These are phyloP conservation scores for Capromys pilorides DNA, from an alignment of 2,797 vertebrate species.

Conservation along the genomic window DNA sequence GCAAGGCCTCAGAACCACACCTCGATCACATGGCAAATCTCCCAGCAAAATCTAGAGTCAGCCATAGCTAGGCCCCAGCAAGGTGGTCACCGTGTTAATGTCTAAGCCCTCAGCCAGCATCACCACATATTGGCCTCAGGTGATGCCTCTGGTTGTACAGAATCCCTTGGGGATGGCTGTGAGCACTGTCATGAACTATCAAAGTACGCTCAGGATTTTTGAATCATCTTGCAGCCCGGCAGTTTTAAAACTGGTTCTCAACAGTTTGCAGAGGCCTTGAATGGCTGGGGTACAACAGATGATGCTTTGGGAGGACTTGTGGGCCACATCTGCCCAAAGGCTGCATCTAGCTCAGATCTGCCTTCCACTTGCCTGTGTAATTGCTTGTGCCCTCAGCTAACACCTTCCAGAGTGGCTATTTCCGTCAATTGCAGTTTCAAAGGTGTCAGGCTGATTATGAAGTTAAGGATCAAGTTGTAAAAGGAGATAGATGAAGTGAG, in stretches of 20 bases:
- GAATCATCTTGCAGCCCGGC: constrained; percentile 91
- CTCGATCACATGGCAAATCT: background rate
- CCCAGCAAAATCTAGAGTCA: background rate
- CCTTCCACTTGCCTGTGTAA: constrained; percentile 96
- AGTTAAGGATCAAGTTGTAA: constrained; percentile 85
- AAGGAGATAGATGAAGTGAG: constrained; percentile 85
- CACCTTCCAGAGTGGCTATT: constrained; percentile 89
- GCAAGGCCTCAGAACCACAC: background rate
- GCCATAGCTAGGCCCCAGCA: constrained; percentile 82
- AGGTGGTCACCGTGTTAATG: constrained; percentile 73
- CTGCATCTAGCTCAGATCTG: constrained; percentile 94
- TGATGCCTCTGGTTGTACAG: constrained; percentile 67
- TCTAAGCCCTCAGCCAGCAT: constrained; percentile 88
- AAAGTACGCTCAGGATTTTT: constrained; percentile 93
- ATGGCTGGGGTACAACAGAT: constrained; percentile 90
- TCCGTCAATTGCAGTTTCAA: constrained; percentile 90
- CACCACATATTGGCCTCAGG: constrained; percentile 92
- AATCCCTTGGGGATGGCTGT: constrained; percentile 87
- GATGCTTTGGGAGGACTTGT: constrained; percentile 93
- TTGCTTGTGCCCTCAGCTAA: constrained; percentile 92
- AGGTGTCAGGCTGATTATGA: constrained; percentile 87
- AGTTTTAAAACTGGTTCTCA: constrained; percentile 94
- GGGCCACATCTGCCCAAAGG: constrained; percentile 95
- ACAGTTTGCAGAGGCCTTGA: constrained; percentile 89
- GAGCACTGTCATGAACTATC: constrained; percentile 87